Conservation (phyloP, 2,888 invertebrate genomes). For the Rhorus exstirpatorius region DNA sequence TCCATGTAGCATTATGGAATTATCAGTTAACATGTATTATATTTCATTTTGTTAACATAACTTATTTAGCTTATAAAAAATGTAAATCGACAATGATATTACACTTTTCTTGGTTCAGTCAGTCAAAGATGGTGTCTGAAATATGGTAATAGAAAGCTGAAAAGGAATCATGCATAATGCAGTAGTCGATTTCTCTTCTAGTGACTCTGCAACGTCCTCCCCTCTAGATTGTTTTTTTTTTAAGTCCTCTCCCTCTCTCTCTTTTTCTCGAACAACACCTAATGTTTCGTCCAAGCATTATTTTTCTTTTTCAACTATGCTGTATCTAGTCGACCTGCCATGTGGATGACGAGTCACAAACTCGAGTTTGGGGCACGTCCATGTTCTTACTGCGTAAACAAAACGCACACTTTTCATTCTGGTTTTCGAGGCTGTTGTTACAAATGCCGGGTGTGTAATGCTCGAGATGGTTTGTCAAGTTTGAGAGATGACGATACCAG, state of each 20-base stretch:
- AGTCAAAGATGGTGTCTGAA: not conserved
- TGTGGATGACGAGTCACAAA: conserved; percentile 45
- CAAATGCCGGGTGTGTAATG: conserved; percentile 24
- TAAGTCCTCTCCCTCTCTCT: not conserved
- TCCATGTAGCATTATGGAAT: too few relatives aligned
- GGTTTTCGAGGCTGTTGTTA: conserved; percentile 29
- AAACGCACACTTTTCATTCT: conserved; percentile 17
- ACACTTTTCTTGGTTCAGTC: not conserved
- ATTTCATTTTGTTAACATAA: not conserved
- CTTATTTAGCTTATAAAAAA: not conserved
- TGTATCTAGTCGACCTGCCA: conserved; percentile 22
- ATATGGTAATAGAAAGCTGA: not conserved
- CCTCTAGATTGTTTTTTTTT: conserved; percentile 13
- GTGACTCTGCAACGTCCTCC: conserved; percentile 42
- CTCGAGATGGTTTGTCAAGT: conserved; percentile 32
- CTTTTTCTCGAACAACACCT: not conserved
- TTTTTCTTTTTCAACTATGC: not conserved
- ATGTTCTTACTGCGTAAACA: conserved; percentile 23
- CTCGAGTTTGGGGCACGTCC: conserved; percentile 38
- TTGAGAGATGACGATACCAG: conserved; percentile 45
- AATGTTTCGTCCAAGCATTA: conserved; percentile 19
- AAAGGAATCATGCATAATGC: conserved; percentile 49
- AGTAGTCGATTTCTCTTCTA: conserved; percentile 37
- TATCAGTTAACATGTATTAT: too few relatives aligned
- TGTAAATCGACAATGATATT: too few relatives aligned